phyloP scores from a whole-genome alignment of 2,797 vertebrate genomes.

The Gobio occitaniae region DNA sequence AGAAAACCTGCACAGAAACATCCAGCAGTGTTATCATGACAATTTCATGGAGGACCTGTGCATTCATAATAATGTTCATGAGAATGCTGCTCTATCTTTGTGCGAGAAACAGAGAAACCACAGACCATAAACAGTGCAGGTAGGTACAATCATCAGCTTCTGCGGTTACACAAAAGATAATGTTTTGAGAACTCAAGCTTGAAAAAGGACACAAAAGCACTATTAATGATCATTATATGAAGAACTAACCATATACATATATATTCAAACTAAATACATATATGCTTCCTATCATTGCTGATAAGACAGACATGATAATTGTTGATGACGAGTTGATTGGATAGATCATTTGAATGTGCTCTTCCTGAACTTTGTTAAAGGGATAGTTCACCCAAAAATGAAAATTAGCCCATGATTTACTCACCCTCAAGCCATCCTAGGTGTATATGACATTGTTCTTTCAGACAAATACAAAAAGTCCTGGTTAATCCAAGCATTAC shows the following conservation, averaged over 20 bases:
- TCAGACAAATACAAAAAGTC: too few species aligned
- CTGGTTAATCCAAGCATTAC: too few species aligned
- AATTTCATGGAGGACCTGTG: background rate
- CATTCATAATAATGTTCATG: background rate
- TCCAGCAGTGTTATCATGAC: background rate
- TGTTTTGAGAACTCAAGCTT: background rate
- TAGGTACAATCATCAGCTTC: background rate
- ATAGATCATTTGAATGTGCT: too few species aligned
- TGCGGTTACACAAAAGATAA: background rate
- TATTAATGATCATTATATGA: background rate
- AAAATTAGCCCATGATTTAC: too few species aligned
- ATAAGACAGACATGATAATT: too few species aligned
- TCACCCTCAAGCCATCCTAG: too few species aligned
- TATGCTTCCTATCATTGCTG: too few species aligned
- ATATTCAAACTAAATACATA: too few species aligned
- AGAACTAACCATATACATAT: background rate
- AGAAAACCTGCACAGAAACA: background rate
- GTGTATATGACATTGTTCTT: too few species aligned
- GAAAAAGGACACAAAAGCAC: background rate
- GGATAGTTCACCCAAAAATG: too few species aligned
- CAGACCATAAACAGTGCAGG: background rate
- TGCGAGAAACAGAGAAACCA: background rate
- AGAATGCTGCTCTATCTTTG: background rate
- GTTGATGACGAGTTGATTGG: too few species aligned
- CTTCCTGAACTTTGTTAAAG: too few species aligned